phyloP scores from a whole-genome alignment of 2,888 invertebrate species.

The Diarsia brunnea region DNA sequence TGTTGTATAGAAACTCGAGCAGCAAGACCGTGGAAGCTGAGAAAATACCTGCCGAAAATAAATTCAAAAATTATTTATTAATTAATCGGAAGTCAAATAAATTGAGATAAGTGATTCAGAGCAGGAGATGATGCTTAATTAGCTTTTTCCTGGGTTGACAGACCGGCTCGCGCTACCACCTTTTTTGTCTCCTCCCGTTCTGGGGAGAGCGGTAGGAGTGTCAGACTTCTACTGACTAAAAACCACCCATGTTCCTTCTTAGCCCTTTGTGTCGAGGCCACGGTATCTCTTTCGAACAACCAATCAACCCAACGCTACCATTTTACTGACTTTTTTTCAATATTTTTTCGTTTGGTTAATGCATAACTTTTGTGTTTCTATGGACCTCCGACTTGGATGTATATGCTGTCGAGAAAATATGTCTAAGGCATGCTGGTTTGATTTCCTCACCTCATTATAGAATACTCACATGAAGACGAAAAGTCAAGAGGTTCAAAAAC shows the following conservation, averaged over 20 bases:
- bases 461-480: background rate
- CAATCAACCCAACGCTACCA: too few relatives aligned
- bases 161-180: background rate
- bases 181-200: too few relatives aligned
- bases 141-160: background rate
- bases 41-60: slow-evolving; percentile 79
- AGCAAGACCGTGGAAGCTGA: slow-evolving; percentile 80
- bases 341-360: too few relatives aligned
- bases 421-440: background rate
- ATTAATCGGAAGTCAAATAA: background rate
- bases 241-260: too few relatives aligned
- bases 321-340: background rate
- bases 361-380: too few relatives aligned
- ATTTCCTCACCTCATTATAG: background rate
- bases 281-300: too few relatives aligned
- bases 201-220: too few relatives aligned
- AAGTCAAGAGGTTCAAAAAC: background rate
- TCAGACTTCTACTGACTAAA: too few relatives aligned
- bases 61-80: background rate
- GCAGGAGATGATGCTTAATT: background rate
- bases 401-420: background rate
- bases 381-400: background rate
- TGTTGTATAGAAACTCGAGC: slow-evolving; percentile 81
- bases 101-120: background rate
- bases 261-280: too few relatives aligned